Evolutionary conservation across 2,113 vertebrate species (phyloP).

Genomic region (Protobothrops flavoviridis): DNA sequence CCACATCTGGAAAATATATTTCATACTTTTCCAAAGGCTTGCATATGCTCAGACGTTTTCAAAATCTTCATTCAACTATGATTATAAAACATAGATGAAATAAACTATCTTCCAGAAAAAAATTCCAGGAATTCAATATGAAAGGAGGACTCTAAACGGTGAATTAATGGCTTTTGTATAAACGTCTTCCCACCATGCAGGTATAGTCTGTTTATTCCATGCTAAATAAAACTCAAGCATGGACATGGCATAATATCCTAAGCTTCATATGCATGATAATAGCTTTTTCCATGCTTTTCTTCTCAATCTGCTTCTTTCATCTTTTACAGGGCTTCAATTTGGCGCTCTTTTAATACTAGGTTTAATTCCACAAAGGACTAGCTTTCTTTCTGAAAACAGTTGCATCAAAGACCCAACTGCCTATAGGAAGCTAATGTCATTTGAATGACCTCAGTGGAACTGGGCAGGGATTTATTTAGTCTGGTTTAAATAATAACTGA

Average conservation of each 20-base stretch:
- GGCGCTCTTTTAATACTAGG: conserved; percentile 32
- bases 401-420: background rate
- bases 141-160: background rate
- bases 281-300: background rate
- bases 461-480: background rate
- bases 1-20: background rate
- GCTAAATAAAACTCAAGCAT: background rate
- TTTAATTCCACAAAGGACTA: background rate
- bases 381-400: background rate
- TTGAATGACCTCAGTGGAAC: background rate
- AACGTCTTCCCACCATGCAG: background rate
- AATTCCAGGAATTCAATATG: background rate
- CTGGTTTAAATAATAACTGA: background rate
- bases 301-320: background rate
- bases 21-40: background rate
- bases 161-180: background rate
- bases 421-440: background rate
- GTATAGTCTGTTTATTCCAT: background rate
- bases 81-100: background rate
- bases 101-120: background rate
- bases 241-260: background rate
- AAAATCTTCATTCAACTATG: background rate
- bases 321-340: conserved; percentile 14
- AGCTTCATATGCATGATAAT: background rate
- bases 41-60: background rate